Percentiles rank a stretch among this genome's conserved stretches.
phyloP scores from a whole-genome alignment of 2,888 invertebrate species.

The Amblyjoppa proteus region DNA sequence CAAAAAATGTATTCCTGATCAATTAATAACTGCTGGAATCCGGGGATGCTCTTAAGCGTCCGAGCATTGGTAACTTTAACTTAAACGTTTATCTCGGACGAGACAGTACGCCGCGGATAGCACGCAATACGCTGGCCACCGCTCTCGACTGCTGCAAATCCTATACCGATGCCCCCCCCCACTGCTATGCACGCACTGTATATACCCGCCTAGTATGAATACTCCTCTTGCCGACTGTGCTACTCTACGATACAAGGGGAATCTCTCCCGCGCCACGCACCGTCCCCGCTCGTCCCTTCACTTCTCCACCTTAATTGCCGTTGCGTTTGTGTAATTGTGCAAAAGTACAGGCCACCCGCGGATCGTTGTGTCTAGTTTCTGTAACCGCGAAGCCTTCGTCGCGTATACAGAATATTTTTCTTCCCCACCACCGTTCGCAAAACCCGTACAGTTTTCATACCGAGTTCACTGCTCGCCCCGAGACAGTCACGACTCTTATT shows the following conservation, averaged over 20 bases:
- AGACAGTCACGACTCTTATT: constrained; percentile 34
- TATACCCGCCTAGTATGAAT: background rate
- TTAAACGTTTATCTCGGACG: constrained; percentile 20
- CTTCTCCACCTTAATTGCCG: constrained; percentile 22
- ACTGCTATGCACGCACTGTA: background rate
- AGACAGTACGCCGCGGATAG: constrained; percentile 23
- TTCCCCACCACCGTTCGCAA: background rate
- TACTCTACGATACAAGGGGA: constrained; percentile 9
- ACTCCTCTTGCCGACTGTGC: constrained; percentile 7
- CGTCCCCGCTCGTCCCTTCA: background rate
- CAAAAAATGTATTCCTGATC: too few species aligned
- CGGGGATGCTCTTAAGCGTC: too few species aligned
- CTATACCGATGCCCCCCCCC: background rate
- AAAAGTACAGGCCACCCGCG: constrained; percentile 32
- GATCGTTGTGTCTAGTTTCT: constrained; percentile 9
- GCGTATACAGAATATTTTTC: constrained; percentile 17
- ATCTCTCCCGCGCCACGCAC: constrained; percentile 28
- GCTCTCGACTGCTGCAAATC: constrained; percentile 2
- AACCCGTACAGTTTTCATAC: constrained; percentile 4
- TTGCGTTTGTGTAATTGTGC: constrained; percentile 40
- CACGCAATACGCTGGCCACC: background rate
- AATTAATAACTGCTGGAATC: too few species aligned
- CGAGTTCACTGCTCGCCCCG: constrained; percentile 13
- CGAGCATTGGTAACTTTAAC: too few species aligned
- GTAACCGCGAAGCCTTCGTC: constrained; percentile 27